Base-by-base conservation (phyloP, 2,113 vertebrate genomes). In the Cervus canadensis region DNA sequence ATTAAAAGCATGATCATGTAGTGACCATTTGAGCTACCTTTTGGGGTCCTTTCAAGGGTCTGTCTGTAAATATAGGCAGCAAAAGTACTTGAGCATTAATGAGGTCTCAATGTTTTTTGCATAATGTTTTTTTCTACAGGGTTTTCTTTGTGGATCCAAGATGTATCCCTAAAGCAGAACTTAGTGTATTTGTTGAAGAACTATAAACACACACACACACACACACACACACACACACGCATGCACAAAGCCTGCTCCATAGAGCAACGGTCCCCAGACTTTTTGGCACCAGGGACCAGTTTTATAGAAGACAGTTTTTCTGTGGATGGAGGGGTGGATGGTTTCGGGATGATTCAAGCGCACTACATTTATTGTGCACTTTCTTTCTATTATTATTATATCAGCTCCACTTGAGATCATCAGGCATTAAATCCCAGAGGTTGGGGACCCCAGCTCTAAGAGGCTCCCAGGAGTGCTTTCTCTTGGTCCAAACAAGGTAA, bases 171-270 rank as follows among this genome's bases (percentile, higher is more conserved):
- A 84, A 71, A 93, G 56, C 40, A 84, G 23, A 85, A 48, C 36
- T 62, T 50, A 45, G 30, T 56, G 19, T 94, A 33, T 74, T 88
- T 89, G 15, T 81, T 57, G 25, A 98, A 50, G 54, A 84, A 76
- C 17, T 92, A 52, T 25, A 28, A 56, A 74, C 1, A 28, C 16
- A 50, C 62, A 64, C 30, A n/a, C 52, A 54, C 52, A 50, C 62
- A 64, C 30, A n/a, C 52, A 54, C 52, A 17, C 16, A 17, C 15
- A 54, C 52, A 17, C 52, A 54, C 12, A 62, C 28, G 28, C 59
- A 57, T 23, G 25, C 57, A 64, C 14, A 64, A 6, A 64, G 9
- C 7, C n/a, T 45, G 48, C 6, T 56, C 36, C 19, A 17, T n/a
- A 64, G 0, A n/a, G 30, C 28, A 64, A 64, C 4, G 15, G 30